These are phyloP conservation scores for Meloidogyne hapla DNA, from an alignment of 1,140 invertebrate species.

Conservation along the genomic window DNA sequence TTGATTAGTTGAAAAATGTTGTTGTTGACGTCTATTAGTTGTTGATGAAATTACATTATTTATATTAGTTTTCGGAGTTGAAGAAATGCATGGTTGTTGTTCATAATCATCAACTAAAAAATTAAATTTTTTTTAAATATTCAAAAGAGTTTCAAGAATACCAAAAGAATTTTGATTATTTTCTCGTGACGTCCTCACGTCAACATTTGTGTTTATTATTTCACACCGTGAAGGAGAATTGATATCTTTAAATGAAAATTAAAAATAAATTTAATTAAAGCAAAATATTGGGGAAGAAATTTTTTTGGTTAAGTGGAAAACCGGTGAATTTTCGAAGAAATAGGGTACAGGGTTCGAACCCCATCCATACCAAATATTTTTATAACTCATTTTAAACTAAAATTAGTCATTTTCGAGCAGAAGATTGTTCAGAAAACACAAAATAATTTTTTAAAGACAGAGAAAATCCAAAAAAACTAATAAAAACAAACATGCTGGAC, in stretches of 20 bases:
- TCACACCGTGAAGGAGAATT: not conserved
- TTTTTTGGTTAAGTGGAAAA: no score
- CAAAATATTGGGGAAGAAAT: no score
- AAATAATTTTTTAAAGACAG: no score
- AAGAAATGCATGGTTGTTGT: not conserved
- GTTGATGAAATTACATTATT: not conserved
- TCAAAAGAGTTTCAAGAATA: not conserved
- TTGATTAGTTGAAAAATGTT: not conserved
- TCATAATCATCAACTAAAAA: not conserved
- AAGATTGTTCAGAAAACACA: no score
- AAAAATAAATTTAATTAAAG: no score
- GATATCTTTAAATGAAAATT: not conserved
- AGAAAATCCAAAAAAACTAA: not conserved
- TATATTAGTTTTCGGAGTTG: not conserved
- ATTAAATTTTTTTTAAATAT: no score
- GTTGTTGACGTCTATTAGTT: not conserved
- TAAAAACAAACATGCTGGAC: not conserved
- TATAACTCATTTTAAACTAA: no score
- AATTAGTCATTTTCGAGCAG: no score
- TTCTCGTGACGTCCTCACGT: not conserved
- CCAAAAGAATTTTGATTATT: not conserved
- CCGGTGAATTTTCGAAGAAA: no score
- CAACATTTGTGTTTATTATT: not conserved
- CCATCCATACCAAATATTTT: no score
- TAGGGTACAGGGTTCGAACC: no score